Percentiles rank a stretch among this genome's conserved stretches.
These are phyloP conservation scores for Oncorhynchus masou DNA, from an alignment of 2,113 vertebrate genomes.

Conservation along the genomic window DNA sequence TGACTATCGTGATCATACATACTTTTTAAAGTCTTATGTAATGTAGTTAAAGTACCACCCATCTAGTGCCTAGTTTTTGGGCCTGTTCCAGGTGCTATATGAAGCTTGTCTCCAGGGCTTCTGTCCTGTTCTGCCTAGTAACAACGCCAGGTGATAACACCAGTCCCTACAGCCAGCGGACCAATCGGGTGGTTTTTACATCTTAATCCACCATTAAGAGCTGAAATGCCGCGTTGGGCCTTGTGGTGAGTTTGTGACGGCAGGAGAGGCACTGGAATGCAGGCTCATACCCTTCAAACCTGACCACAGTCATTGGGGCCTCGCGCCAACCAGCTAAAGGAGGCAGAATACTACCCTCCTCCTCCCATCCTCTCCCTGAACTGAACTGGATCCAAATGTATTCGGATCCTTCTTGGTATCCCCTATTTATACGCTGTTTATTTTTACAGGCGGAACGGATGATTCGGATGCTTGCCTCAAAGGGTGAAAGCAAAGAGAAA, in stretches of 20 bases:
- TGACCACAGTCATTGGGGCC: conserved; percentile 64
- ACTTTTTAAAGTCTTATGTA: conserved; percentile 35
- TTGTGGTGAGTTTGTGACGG: conserved; percentile 39
- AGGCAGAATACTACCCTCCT: conserved; percentile 59
- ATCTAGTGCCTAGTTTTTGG: conserved; percentile 56
- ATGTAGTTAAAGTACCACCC: conserved; percentile 37
- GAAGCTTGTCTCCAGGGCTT: conserved; percentile 65
- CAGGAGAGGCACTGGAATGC: conserved; percentile 57
- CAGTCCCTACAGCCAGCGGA: conserved; percentile 47
- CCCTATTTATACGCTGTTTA: conserved; percentile 74
- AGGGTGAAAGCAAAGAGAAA: conserved; percentile 60
- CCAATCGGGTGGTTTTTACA: conserved; percentile 35
- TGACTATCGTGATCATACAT: conserved; percentile 4
- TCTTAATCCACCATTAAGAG: conserved; percentile 62
- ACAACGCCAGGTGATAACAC: conserved; percentile 38
- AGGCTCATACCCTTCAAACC: conserved; percentile 22
- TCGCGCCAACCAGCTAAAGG: conserved; percentile 43
- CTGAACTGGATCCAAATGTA: conserved; percentile 68
- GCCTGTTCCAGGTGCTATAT: conserved; percentile 62
- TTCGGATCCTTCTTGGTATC: conserved; percentile 65
- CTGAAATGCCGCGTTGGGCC: conserved; percentile 55
- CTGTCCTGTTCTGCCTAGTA: conserved; percentile 27
- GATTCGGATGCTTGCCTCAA: conserved; percentile 63
- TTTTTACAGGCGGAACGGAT: conserved; percentile 67
- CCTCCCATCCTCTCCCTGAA: conserved; percentile 39